Base-by-base conservation (phyloP, 1,140 invertebrate genomes). In the Pinna nobilis region DNA sequence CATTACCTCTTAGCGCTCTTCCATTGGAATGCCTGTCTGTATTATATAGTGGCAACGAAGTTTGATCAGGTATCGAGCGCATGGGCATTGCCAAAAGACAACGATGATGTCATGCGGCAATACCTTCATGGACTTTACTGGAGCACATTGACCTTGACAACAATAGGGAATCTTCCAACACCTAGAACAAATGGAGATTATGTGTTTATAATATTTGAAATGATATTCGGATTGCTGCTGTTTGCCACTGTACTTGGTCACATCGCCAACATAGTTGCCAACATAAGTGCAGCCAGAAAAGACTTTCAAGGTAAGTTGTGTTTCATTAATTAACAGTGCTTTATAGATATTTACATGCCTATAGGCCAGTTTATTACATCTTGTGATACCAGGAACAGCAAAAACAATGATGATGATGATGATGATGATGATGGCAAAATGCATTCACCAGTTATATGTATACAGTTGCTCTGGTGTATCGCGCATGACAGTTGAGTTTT, bases 21-120 rank as follows among this genome's bases (percentile, higher is more conserved):
- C 91, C 98, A 99, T 92, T 99, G 97, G 97, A 99, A 99, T 90
- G 97, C 97, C 79, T 99, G 97, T 91, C 92, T 99, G 86, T 98
- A 97, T 91, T 95, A 98, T 92, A 78, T 86, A 18, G 80, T 88
- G 37, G 82, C 80, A 20, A 67, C 47, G 20, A 63, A 70, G 28
- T 44, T 71, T 32, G 60, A 78, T 9, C 44, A 75, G 33, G 39
- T 37, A 23, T 71, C 70, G 30, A 68, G 47, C 15, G 75, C 74
- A 0, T 87, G 82, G 82, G 57, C 41, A 30, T 81, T 86, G 59
- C 85, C 82, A 53, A 82, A 84, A 73, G 81, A 86, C 55, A 66
- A 82, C 39, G 75, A 71, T 37, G 73, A 80, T 59, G 77, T 81
- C 6, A 41, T 77, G 49, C 51, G 80, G 30, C 81, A 96, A 85